A percentile compares a stretch with the other conserved stretches of the same genome.
Conservation (phyloP, 2,113 vertebrate species). For the Pyxicephalus adspersus region DNA sequence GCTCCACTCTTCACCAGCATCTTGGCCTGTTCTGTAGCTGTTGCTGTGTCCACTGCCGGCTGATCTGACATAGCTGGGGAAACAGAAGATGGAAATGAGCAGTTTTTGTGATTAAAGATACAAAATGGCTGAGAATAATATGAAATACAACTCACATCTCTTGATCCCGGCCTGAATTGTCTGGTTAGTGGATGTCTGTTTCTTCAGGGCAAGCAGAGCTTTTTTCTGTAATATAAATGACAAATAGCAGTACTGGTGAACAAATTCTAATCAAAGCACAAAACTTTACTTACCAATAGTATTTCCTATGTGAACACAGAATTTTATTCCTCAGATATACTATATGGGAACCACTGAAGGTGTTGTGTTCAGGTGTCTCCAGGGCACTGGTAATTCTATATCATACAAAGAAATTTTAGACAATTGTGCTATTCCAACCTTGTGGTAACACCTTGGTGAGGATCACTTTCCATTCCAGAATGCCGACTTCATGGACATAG, state of each 20-base stretch:
- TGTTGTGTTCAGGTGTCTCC: too few relatives aligned
- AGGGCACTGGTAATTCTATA: too few relatives aligned
- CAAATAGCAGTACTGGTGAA: conserved; percentile 8
- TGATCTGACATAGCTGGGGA: conserved; percentile 83
- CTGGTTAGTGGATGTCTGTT: conserved; percentile 85
- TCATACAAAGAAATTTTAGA: too few relatives aligned
- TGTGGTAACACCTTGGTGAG: too few relatives aligned
- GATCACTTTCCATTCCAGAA: too few relatives aligned
- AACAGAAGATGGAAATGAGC: not conserved
- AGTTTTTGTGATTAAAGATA: not conserved
- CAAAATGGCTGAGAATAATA: not conserved
- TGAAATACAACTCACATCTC: conserved; percentile 75
- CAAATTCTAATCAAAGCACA: not conserved
- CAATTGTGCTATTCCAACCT: too few relatives aligned
- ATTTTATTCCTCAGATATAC: too few relatives aligned
- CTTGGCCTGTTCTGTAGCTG: conserved; percentile 90
- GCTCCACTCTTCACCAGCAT: conserved; percentile 91
- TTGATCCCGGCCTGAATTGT: conserved; percentile 87
- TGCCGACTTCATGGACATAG: too few relatives aligned
- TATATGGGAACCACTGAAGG: too few relatives aligned
- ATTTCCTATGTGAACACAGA: too few relatives aligned
- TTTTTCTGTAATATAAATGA: conserved; percentile 79
- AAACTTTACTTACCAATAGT: too few relatives aligned
- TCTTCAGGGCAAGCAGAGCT: conserved; percentile 86
- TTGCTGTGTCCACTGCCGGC: conserved; percentile 88